Evolutionary conservation across 1,140 invertebrate genomes (phyloP).

Genomic region (Steinernema khuongi): DNA sequence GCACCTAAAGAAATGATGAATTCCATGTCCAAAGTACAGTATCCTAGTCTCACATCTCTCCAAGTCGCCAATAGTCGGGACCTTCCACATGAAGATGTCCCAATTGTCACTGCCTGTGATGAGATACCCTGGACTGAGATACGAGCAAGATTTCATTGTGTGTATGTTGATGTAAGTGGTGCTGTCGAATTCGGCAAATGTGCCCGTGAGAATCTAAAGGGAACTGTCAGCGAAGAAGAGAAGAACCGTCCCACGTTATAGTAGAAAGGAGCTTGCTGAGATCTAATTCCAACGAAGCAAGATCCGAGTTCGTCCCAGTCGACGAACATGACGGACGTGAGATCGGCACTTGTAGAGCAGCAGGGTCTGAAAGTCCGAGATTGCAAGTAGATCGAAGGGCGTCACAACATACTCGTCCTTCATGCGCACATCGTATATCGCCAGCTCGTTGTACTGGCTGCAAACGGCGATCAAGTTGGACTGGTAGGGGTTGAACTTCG

Average conservation of each 20-base stretch:
- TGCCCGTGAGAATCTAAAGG: constrained; percentile 16
- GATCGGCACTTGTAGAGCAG: not conserved
- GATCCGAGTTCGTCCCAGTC: constrained; percentile 76
- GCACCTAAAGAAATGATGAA: not conserved
- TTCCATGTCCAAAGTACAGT: not conserved
- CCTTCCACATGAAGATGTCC: constrained; percentile 85
- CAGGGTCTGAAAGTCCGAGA: constrained; percentile 15
- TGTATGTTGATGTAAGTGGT: constrained; percentile 87
- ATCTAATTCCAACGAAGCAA: constrained; percentile 73
- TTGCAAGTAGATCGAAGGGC: constrained; percentile 23
- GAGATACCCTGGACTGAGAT: constrained; percentile 77
- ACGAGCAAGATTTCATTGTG: constrained; percentile 90
- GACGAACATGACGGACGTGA: constrained; percentile 71
- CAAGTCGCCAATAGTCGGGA: constrained; percentile 65
- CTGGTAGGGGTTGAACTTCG: constrained; percentile 32
- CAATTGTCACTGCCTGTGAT: constrained; percentile 91
- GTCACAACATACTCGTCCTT: constrained; percentile 22
- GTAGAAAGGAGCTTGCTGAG: constrained; percentile 75
- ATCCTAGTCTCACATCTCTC: constrained; percentile 23
- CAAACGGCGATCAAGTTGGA: constrained; percentile 41
- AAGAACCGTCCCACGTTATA: constrained; percentile 66
- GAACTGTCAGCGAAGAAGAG: not conserved
- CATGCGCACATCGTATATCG: constrained; percentile 37
- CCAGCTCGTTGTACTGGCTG: constrained; percentile 25
- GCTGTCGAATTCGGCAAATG: constrained; percentile 79